phyloP scores from a whole-genome alignment of 2,113 vertebrate genomes.

The Chionomys nivalis region DNA sequence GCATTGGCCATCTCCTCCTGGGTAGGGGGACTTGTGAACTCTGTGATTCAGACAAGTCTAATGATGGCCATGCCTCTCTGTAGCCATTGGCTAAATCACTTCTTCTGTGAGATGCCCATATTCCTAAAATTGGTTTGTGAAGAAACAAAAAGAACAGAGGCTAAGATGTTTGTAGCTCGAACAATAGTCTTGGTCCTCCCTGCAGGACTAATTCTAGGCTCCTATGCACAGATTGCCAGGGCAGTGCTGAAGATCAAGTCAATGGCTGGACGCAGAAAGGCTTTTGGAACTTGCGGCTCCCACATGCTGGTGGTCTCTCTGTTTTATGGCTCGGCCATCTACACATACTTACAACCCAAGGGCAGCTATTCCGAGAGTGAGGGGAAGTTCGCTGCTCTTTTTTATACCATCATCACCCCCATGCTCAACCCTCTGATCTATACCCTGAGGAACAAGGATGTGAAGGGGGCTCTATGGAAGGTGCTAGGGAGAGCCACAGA shows the following conservation, averaged over 20 bases:
- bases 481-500: neutral
- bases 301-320: neutral
- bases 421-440: constrained; percentile 64
- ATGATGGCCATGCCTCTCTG: constrained; percentile 63
- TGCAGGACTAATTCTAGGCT: neutral
- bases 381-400: neutral
- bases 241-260: neutral
- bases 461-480: constrained; percentile 59
- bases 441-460: constrained; percentile 55
- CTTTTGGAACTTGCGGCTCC: neutral
- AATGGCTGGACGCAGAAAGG: neutral
- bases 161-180: constrained; percentile 60
- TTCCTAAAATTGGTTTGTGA: constrained; percentile 70
- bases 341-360: constrained; percentile 8
- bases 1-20: constrained; percentile 10
- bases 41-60: constrained; percentile 46
- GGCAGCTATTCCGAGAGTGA: neutral
- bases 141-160: constrained; percentile 56
- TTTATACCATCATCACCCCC: constrained; percentile 7
- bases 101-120: constrained; percentile 71
- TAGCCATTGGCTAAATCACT: constrained; percentile 54
- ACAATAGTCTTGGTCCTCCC: neutral
- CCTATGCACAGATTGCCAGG: neutral
- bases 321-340: constrained; percentile 11
- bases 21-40: constrained; percentile 44